Evolutionary conservation across 1,140 invertebrate species (phyloP), one percentile per base, ranked within the genome.

Genomic region (Diprion similis): DNA sequence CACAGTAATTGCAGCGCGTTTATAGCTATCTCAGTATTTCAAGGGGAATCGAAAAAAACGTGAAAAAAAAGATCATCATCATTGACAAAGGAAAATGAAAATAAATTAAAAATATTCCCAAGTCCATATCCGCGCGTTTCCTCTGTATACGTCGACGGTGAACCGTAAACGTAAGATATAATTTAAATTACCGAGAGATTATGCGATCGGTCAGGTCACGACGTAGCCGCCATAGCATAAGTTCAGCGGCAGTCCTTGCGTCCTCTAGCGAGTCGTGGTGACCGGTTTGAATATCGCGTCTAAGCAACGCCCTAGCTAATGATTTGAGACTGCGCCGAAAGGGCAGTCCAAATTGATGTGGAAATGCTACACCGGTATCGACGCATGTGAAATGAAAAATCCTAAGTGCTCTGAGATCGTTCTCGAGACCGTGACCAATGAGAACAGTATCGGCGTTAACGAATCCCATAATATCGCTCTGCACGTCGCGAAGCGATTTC

Each of bases 351-450:
- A 86, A 79, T 45, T 90, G 89, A 84, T 98, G 96, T 0, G 96
- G 95, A 83, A 96, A 98, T 10, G 94, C 84, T 19, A 95, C 88
- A 8, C 95, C 92, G 0, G 97, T 99, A 82, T 99, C 98, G 37
- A 99, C 92, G 10, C 98, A 92, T 1, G 89, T 93, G 4, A 89
- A 86, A 80, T 99, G 98, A 0, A 98, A 89, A 4, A 99, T 81
- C 80, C 93, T 95, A 15, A 99, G 83, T 0, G 94, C 94, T 15
- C 93, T 89, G 8, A 99, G 88, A 89, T 99, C 98, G 84, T 96
- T 98, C 77, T 99, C 97, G 51, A 99, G 87, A 9, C 94, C 95
- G 86, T 99, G 98, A 0, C 98, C 98, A 68, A 99, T 93, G 0
- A 99, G 86, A 68, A 99, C 96, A 0, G 96, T 97, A 71, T 97